Percentiles rank a stretch among this genome's conserved stretches.
phyloP scores from a whole-genome alignment of 2,113 vertebrate species.

The Dermatemys mawii region DNA sequence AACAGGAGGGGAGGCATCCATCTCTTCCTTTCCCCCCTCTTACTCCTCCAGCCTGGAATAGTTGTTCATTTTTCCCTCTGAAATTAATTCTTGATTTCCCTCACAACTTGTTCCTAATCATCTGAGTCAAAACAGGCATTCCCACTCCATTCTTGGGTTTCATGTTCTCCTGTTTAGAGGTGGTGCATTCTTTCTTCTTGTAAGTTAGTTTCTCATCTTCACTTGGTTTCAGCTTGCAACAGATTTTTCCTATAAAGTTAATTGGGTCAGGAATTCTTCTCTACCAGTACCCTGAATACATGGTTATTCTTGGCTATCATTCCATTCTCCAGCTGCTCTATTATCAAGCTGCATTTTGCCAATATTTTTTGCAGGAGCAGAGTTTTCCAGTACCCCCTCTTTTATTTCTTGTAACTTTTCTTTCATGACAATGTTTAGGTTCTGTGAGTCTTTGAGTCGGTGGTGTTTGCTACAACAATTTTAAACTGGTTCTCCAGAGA shows the following conservation, averaged over 20 bases:
- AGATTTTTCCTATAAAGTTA: neutral
- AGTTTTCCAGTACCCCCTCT: neutral
- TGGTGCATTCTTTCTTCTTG: neutral
- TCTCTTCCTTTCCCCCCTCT: neutral
- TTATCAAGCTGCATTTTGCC: neutral
- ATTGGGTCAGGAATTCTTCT: neutral
- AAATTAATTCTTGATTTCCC: neutral
- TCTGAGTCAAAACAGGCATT: neutral
- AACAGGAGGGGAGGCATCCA: neutral
- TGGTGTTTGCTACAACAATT: neutral
- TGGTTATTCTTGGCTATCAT: neutral
- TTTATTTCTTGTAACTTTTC: slow-evolving; percentile 32
- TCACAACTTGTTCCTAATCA: neutral
- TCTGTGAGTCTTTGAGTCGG: neutral
- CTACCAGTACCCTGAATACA: neutral
- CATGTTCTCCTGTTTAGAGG: neutral
- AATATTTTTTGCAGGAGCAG: neutral
- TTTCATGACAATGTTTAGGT: slow-evolving; percentile 6
- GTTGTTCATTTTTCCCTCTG: neutral
- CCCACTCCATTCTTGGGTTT: neutral
- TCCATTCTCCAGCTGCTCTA: neutral
- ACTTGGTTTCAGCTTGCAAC: neutral
- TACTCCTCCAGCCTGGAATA: neutral
- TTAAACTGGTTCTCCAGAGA: neutral
- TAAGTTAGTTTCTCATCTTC: neutral